phyloP scores from a whole-genome alignment of 53 echinoderm and acorn worm genomes.

The Arbacia lixula region DNA sequence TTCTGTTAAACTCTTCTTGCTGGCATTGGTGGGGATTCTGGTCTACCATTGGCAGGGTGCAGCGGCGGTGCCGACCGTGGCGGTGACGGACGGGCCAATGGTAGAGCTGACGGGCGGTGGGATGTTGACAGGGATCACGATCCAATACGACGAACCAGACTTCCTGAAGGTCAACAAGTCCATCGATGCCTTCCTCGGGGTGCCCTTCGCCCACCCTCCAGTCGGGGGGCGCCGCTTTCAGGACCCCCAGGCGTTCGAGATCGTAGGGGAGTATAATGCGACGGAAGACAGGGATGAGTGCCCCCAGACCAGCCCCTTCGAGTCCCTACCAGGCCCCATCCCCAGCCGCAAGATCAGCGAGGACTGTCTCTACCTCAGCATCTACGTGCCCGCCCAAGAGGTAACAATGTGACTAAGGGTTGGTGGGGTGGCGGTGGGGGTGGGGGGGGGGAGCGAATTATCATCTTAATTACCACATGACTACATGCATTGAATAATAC shows the following conservation, averaged over 20 bases:
- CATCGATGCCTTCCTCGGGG: slow-evolving; percentile 37
- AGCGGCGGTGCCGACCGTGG: too few relatives aligned
- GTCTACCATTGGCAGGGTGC: too few relatives aligned
- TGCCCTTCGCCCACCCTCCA: slow-evolving; percentile 38
- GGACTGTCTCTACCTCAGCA: slow-evolving; percentile 38
- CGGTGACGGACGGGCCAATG: slow-evolving; percentile 1
- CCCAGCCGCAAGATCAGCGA: background rate
- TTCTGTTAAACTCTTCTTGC: too few relatives aligned
- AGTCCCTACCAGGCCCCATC: background rate
- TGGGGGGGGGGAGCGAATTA: too few relatives aligned
- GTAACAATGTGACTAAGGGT: too few relatives aligned
- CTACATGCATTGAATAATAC: too few relatives aligned
- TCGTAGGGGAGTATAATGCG: slow-evolving; percentile 18
- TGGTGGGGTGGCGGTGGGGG: too few relatives aligned
- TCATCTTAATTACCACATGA: too few relatives aligned
- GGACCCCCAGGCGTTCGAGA: slow-evolving; percentile 3
- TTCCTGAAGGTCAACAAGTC: slow-evolving; percentile 1
- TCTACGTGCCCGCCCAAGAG: slow-evolving; percentile 32
- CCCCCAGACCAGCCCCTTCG: slow-evolving; percentile 1
- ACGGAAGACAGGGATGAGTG: slow-evolving; percentile 20
- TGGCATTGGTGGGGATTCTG: too few relatives aligned
- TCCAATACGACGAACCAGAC: slow-evolving; percentile 8
- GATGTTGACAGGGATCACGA: slow-evolving; percentile 16
- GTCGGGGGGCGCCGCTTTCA: slow-evolving; percentile 21
- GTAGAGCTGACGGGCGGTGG: background rate